Evolutionary conservation across 2,113 vertebrate genomes (phyloP).

Genomic region (Tretioscincus oriximinensis): DNA sequence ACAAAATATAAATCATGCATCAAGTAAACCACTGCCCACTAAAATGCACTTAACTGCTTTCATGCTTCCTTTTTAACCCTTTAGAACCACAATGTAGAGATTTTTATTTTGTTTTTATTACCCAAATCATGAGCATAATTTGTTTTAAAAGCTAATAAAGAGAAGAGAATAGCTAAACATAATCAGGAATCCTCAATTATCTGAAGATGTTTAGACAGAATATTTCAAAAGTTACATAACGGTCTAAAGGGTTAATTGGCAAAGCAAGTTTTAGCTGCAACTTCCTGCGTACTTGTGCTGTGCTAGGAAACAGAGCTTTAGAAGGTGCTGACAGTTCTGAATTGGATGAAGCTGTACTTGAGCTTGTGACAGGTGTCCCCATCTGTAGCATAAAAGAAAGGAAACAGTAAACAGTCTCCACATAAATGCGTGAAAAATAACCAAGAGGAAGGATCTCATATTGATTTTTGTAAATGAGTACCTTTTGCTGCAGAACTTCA

Average conservation of each 20-base stretch:
- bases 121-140: slow-evolving; percentile 43
- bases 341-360: slow-evolving; percentile 92
- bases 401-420: slow-evolving; percentile 86
- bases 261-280: slow-evolving; percentile 81
- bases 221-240: slow-evolving; percentile 54
- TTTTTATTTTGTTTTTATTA: slow-evolving; percentile 32
- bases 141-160: no score
- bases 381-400: slow-evolving; percentile 98
- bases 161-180: slow-evolving; percentile 59
- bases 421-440: slow-evolving; percentile 76
- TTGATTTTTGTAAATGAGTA: slow-evolving; percentile 52
- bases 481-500: slow-evolving; percentile 49
- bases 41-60: slow-evolving; percentile 76
- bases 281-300: slow-evolving; percentile 93
- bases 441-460: slow-evolving; percentile 71
- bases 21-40: slow-evolving; percentile 73
- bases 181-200: slow-evolving; percentile 56
- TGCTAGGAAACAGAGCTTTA: slow-evolving; percentile 96
- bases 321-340: slow-evolving; percentile 97
- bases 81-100: slow-evolving; percentile 70
- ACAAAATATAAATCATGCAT: slow-evolving; percentile 79
- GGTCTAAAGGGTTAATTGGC: slow-evolving; percentile 83
- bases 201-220: slow-evolving; percentile 61
- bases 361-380: slow-evolving; percentile 95
- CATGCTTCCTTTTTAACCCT: slow-evolving; percentile 82